phyloP scores from a whole-genome alignment of 2,797 vertebrate species.

The Tolypeutes matacus region DNA sequence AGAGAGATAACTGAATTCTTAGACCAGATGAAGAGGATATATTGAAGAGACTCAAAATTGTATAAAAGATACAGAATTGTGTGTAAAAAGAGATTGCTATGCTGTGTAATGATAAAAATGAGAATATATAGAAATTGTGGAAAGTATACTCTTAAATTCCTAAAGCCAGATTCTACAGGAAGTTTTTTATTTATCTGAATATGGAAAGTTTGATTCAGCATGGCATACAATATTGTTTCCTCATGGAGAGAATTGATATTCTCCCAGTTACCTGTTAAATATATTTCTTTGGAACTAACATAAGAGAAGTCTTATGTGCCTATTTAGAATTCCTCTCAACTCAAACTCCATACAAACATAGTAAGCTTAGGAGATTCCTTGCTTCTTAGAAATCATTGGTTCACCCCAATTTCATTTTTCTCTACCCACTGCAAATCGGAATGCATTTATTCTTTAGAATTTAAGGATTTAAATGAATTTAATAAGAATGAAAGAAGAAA shows the following conservation, averaged over 20 bases:
- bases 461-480: background rate
- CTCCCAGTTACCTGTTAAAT: background rate
- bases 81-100: background rate
- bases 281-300: too few relatives aligned
- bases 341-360: background rate
- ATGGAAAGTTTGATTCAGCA: background rate
- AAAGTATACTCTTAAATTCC: background rate
- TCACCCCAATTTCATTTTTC: background rate
- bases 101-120: background rate
- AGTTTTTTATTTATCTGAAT: background rate
- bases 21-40: background rate
- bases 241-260: background rate
- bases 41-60: background rate
- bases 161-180: background rate
- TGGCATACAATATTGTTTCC: background rate
- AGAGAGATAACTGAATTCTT: background rate
- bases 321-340: background rate
- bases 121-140: constrained; percentile 11
- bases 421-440: background rate
- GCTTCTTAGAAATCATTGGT: background rate
- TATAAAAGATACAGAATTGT: background rate
- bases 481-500: background rate
- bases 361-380: background rate
- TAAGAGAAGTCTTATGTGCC: background rate
- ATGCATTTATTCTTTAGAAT: background rate